A percentile compares a stretch with the other conserved stretches of the same genome.
Evolutionary conservation across 2,113 vertebrate genomes (phyloP).

Genomic region (Syrrhaptes paradoxus): DNA sequence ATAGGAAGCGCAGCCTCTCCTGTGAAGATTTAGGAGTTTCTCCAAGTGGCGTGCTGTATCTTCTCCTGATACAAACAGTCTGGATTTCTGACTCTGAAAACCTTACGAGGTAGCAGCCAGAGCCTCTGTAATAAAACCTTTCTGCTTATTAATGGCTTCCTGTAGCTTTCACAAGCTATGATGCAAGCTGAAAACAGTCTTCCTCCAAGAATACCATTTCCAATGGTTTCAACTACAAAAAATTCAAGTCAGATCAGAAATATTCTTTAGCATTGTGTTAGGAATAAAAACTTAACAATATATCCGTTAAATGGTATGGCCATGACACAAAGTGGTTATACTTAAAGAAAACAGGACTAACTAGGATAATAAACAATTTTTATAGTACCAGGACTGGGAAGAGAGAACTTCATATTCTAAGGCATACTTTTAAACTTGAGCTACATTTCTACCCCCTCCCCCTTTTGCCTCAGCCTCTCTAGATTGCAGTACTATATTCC

Average conservation of each 20-base stretch:
- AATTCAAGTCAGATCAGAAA: not conserved
- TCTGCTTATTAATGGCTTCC: constrained; percentile 38
- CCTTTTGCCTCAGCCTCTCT: not conserved
- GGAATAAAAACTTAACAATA: not conserved
- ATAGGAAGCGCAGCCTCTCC: not conserved
- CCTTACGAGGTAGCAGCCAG: constrained; percentile 21
- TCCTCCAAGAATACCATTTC: not conserved
- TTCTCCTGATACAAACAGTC: constrained; percentile 37
- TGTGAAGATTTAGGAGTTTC: constrained; percentile 16
- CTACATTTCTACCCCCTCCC: fast-evolving
- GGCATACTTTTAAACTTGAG: not conserved
- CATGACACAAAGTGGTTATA: not conserved
- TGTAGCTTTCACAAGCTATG: not conserved
- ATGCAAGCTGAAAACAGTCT: not conserved
- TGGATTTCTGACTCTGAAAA: constrained; percentile 5
- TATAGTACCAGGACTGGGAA: not conserved
- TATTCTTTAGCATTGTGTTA: not conserved
- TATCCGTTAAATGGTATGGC: not conserved
- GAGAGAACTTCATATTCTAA: not conserved
- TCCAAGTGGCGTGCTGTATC: not conserved
- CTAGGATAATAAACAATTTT: not conserved
- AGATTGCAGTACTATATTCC: not conserved
- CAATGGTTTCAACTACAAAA: not conserved
- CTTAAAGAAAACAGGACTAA: not conserved
- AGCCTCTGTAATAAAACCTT: constrained; percentile 28